Conservation (phyloP, 2,888 invertebrate species). For the Lasioglossum figueresi region DNA sequence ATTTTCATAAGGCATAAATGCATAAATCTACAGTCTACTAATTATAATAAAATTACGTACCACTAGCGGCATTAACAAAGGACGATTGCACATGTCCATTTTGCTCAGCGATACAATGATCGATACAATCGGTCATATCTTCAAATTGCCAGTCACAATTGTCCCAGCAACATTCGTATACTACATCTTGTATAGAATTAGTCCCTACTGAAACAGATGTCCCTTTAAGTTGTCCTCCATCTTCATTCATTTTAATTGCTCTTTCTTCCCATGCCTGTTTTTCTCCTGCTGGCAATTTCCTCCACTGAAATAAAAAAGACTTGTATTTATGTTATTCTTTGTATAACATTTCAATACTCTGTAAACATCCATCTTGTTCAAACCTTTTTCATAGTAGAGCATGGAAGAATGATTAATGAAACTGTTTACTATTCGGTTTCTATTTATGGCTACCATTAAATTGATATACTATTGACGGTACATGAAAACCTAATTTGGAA, state of each 20-base stretch:
- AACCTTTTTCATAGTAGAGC: constrained; percentile 26
- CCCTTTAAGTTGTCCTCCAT: constrained; percentile 87
- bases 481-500: constrained; percentile 18
- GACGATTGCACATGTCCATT: constrained; percentile 90
- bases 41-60: constrained; percentile 67
- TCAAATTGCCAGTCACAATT: constrained; percentile 97
- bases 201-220: constrained; percentile 75
- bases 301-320: constrained; percentile 89
- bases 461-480: background rate
- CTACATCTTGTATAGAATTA: constrained; percentile 83
- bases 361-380: constrained; percentile 27
- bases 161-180: constrained; percentile 96
- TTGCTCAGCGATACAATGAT: constrained; percentile 93
- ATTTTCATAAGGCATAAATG: too few relatives aligned
- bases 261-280: constrained; percentile 98
- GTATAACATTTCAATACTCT: background rate
- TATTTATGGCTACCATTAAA: constrained; percentile 45
- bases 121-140: constrained; percentile 93
- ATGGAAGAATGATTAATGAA: constrained; percentile 28
- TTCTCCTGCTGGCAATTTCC: constrained; percentile 93
- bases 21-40: too few relatives aligned
- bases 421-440: constrained; percentile 24
- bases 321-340: constrained; percentile 30
- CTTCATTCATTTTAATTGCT: constrained; percentile 94
- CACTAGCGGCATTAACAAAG: constrained; percentile 83